Base-by-base conservation (phyloP, 2,113 vertebrate genomes). In the Otus sunia region DNA sequence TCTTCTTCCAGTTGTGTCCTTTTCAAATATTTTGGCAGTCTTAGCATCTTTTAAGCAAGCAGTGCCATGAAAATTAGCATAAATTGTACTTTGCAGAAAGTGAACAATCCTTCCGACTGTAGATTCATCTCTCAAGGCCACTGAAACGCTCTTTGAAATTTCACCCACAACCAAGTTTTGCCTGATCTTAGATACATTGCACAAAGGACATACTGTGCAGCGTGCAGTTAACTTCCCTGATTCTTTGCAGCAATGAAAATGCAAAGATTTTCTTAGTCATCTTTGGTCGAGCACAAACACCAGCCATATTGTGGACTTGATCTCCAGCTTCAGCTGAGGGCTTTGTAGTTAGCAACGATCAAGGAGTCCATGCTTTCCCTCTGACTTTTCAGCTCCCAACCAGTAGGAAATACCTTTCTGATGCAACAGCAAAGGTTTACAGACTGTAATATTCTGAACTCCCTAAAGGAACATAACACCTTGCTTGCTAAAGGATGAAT, bases 1-100 rank as follows among this genome's bases (percentile, higher is more conserved):
- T 97, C 95, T 96, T 91, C 77, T 97, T 97, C 88, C 76, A 84
- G 15, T 92, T 91, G 69, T 90, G 75, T 92, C 77, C 76, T 81
- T 91, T 68, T 73, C 83, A 96, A 87, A 75, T 87, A 60, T 87
- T 91, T 89, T 91, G 73, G 73, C 86, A 92, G 50, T 34, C 52
- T 86, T 78, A 75, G 88, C 76, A 75, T 72, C 80, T 87, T 94
- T 34, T 62, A 77, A 94, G 45, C 80, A 87, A 91, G 76, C 55
- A 68, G 3, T 85, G 77, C 86, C 66, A 50, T 41, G 71, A 84
- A 81, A 86, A 91, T 92, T 72, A 89, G 45, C 86, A 94, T 94
- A 84, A 91, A 78, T 72, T 72, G 58, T 85, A 26, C 91, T 95
- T 59, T 79, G 94, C 92, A 92, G 84, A 89, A 95, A 92, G 45